These are phyloP conservation scores for Tetropium fuscum DNA, from an alignment of 2,888 invertebrate species.

Conservation along the genomic window DNA sequence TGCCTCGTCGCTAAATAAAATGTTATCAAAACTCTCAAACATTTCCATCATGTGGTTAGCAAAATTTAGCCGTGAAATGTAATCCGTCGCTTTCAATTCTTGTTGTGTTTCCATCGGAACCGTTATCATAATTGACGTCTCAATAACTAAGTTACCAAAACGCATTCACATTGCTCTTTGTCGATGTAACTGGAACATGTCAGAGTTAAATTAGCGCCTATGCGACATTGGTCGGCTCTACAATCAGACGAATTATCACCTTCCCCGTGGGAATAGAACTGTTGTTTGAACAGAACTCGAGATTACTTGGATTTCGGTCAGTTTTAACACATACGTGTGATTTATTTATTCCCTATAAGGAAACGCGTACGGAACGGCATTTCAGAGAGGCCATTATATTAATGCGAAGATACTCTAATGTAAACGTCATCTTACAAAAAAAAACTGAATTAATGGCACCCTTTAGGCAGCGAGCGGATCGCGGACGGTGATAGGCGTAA, in stretches of 20 bases:
- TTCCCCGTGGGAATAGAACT: conserved; percentile 54
- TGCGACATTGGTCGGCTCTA: conserved; percentile 28
- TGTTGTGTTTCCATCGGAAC: conserved; percentile 3
- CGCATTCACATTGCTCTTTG: conserved; percentile 14
- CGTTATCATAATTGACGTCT: conserved; percentile 13
- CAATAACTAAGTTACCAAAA: background rate
- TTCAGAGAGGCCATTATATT: conserved; percentile 38
- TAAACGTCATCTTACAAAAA: conserved; percentile 48
- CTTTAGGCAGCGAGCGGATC: conserved; percentile 18
- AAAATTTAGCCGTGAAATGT: no score
- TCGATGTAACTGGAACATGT: conserved; percentile 9
- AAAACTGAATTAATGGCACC: conserved; percentile 28
- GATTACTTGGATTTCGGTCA: conserved; percentile 53
- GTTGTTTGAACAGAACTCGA: conserved; percentile 51
- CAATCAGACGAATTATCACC: conserved; percentile 49
- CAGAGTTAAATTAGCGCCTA: conserved; percentile 22
- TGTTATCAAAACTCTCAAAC: no score
- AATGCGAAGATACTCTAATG: conserved; percentile 48
- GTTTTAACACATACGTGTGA: conserved; percentile 60
- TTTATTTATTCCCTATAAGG: conserved; percentile 56
- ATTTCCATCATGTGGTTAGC: no score
- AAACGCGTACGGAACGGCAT: conserved; percentile 38
- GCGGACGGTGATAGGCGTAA: conserved; percentile 9
- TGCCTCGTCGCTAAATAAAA: no score
- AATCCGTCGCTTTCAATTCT: no score